phyloP scores from a whole-genome alignment of 1,140 invertebrate species.

The Diorhabda elongata region DNA sequence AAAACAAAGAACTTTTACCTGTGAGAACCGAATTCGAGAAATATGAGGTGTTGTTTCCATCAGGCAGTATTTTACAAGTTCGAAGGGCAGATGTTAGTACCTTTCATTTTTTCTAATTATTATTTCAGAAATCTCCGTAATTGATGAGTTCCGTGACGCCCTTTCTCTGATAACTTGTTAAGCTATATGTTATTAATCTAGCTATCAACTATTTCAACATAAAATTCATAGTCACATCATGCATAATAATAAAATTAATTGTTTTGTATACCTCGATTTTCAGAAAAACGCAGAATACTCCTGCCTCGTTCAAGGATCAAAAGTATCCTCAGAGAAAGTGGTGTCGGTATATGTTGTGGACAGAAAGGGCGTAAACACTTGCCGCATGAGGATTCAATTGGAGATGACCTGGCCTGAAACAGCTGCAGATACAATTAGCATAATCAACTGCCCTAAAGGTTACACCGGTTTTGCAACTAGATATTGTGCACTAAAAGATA shows the following conservation, averaged over 20 bases:
- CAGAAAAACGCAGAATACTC: constrained; percentile 62
- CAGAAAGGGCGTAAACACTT: constrained; percentile 54
- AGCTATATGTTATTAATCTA: too few species aligned
- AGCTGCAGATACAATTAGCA: constrained; percentile 56
- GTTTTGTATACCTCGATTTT: not conserved
- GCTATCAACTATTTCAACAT: too few species aligned
- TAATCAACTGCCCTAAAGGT: constrained; percentile 57
- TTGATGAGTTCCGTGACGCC: not conserved
- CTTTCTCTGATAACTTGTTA: too few species aligned
- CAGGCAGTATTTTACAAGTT: constrained; percentile 73
- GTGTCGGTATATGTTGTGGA: constrained; percentile 61
- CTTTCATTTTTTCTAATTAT: not conserved
- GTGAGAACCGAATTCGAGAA: constrained; percentile 65
- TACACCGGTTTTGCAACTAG: constrained; percentile 51
- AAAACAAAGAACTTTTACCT: constrained; percentile 66
- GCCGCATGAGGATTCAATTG: constrained; percentile 48
- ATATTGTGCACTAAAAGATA: constrained; percentile 56
- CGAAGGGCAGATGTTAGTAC: constrained; percentile 64
- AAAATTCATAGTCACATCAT: too few species aligned
- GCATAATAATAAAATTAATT: too few species aligned
- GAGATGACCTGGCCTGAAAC: constrained; percentile 59
- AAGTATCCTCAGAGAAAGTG: constrained; percentile 54
- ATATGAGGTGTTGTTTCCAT: constrained; percentile 75
- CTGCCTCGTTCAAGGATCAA: constrained; percentile 55
- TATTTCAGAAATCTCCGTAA: not conserved